Percentiles rank a stretch among this genome's conserved stretches.
Conservation (phyloP, 2,113 vertebrate species). For the Paralichthys olivaceus region DNA sequence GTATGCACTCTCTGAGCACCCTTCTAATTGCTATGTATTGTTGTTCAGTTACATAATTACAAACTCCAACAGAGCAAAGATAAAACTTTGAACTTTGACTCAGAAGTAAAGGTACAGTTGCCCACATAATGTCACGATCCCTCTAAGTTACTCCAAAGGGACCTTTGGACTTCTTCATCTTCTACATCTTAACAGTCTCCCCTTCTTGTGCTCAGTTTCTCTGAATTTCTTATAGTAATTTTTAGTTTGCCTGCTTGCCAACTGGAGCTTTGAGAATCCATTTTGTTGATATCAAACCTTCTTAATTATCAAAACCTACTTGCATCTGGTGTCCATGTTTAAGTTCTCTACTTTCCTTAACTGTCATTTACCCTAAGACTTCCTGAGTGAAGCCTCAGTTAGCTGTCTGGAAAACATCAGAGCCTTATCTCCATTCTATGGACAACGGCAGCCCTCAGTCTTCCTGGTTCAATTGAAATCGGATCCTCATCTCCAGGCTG, state of each 20-base stretch:
- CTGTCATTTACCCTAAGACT: no score
- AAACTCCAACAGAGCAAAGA: neutral
- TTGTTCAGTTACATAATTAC: neutral
- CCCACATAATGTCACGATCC: neutral
- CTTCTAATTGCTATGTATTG: neutral
- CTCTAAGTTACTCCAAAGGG: neutral
- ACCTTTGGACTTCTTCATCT: neutral
- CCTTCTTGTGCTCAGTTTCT: neutral
- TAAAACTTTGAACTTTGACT: no score
- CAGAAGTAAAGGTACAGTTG: neutral
- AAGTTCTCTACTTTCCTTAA: neutral
- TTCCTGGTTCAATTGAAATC: no score
- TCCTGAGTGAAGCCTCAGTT: no score
- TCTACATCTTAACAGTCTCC: no score
- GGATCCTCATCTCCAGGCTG: no score
- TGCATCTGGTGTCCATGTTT: neutral
- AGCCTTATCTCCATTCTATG: no score
- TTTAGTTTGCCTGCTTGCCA: neutral
- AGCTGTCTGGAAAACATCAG: no score
- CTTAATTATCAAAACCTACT: neutral
- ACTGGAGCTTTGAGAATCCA: neutral
- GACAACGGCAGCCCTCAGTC: no score
- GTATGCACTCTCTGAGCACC: no score
- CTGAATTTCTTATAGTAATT: neutral
- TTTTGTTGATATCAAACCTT: neutral